Base-by-base conservation (phyloP, 2,797 vertebrate species). In the Gouania willdenowi region DNA sequence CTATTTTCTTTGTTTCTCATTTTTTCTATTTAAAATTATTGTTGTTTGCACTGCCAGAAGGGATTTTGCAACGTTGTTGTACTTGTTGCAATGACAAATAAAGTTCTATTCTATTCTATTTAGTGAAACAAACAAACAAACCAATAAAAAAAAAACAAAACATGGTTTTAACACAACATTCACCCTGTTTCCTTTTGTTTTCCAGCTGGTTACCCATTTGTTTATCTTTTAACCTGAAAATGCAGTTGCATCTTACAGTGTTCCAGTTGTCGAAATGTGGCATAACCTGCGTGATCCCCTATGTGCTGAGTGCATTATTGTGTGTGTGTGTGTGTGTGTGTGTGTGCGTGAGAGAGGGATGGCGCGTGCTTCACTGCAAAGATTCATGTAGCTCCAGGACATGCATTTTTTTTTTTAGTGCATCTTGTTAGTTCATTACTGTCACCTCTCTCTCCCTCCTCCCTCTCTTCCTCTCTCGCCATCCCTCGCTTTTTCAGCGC, bases 391-490 rank as follows among this genome's bases (percentile, higher is more conserved):
- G 84, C 86, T 87, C 66, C 78, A 29, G 81, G 88, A 78, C 84
- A 87, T 79, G 66, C 55, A 57, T 82, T 83, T 85, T 78, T n/a
- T n/a, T 79, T 79, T 82, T 77, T 77, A 65, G 75, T 83, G 75
- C 76, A 82, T 88, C 86, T 87, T 84, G 83, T 85, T 88, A 83
- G 83, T 88, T 86, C 83, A 85, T 84, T 84, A 81, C 82, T 87
- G 82, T 87, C 87, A 85, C 79, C 82, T 82, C 75, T 81, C 74
- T 78, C 69, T 61, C 66, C 25, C 55, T 32, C 59, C 73, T 62
- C 51, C 26, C 45, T 48, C 56, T 49, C 71, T 52, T 64, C 56
- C 51, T 26, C 45, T 46, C 67, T 64, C 54, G 45, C 59, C 63
- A 77, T 80, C 78, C 77, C 75, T 81, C 33, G 70, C 73, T 77